These are phyloP conservation scores for Aurelia coerulea DNA, from an alignment of 30 jellyfish, hydroid and myxozoan genomes.

Conservation along the genomic window DNA sequence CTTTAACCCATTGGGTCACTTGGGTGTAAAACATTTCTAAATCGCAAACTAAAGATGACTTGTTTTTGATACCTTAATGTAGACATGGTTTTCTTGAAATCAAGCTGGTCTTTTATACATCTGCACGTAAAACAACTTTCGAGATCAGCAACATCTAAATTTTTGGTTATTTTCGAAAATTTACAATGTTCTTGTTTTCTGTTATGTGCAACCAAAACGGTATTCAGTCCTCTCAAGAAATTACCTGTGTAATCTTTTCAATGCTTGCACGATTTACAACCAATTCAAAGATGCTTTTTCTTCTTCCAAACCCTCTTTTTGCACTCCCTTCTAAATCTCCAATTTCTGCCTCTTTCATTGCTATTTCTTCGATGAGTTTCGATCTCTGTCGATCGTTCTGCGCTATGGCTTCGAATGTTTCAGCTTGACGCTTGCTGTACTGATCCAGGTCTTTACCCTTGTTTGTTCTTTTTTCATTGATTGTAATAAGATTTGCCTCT, in stretches of 20 bases:
- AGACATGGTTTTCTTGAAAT: too few relatives aligned
- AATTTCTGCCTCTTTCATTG: conserved; percentile 44
- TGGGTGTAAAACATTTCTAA: too few relatives aligned
- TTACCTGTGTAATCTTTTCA: conserved; percentile 44
- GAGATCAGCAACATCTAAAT: too few relatives aligned
- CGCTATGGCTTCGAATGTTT: conserved; percentile 9
- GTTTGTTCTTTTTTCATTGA: background rate
- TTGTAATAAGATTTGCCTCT: conserved; percentile 14
- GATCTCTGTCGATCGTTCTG: conserved; percentile 45
- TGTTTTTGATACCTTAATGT: too few relatives aligned
- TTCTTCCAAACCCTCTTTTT: background rate
- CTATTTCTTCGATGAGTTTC: conserved; percentile 43
- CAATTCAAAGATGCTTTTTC: background rate
- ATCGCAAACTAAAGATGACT: too few relatives aligned
- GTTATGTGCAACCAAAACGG: too few relatives aligned
- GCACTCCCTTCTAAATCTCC: conserved; percentile 3
- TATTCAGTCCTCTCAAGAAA: background rate
- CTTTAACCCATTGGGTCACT: too few relatives aligned
- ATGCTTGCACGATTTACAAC: conserved; percentile 14
- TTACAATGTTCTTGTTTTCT: too few relatives aligned
- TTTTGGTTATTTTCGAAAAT: too few relatives aligned
- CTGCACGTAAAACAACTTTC: too few relatives aligned
- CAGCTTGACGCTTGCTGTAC: conserved; percentile 1
- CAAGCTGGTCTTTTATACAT: too few relatives aligned
- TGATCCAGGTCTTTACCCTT: conserved; percentile 13